Conservation (phyloP, 1,140 invertebrate species). For the Aphis gossypii region DNA sequence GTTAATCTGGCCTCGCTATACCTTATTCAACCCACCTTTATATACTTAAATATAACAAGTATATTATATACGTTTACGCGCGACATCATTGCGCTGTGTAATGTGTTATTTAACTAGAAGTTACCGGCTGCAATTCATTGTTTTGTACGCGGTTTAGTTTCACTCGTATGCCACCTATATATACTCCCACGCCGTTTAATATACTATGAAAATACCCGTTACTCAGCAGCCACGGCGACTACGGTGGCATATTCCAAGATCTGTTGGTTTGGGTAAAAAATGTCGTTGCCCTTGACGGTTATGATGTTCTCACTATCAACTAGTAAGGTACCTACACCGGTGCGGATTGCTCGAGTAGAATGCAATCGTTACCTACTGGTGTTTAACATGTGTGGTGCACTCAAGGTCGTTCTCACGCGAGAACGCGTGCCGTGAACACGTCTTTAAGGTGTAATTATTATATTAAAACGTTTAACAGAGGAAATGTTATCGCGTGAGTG, state of each 20-base stretch:
- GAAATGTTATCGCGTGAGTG: background rate
- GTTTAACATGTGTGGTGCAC: background rate
- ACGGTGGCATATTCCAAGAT: background rate
- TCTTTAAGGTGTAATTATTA: constrained; percentile 8
- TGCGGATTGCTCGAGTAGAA: background rate
- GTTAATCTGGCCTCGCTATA: background rate
- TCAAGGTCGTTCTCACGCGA: constrained; percentile 45
- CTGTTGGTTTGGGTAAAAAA: constrained; percentile 11
- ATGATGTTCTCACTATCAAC: background rate
- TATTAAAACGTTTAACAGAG: background rate
- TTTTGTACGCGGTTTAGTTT: constrained; percentile 4
- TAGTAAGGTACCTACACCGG: background rate
- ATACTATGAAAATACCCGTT: constrained; percentile 34
- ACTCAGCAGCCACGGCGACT: background rate
- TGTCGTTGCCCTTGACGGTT: constrained; percentile 35
- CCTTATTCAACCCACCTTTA: background rate
- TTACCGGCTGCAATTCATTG: background rate
- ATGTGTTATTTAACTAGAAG: background rate
- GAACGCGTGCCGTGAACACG: background rate
- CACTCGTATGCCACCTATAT: background rate
- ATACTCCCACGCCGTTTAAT: background rate
- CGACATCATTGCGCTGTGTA: background rate
- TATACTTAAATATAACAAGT: too few species aligned
- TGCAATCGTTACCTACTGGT: constrained; percentile 10
- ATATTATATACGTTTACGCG: background rate